Percentiles rank a stretch among this genome's conserved stretches.
phyloP scores from a whole-genome alignment of 1,140 invertebrate genomes.

The Tetramorium simillimum region DNA sequence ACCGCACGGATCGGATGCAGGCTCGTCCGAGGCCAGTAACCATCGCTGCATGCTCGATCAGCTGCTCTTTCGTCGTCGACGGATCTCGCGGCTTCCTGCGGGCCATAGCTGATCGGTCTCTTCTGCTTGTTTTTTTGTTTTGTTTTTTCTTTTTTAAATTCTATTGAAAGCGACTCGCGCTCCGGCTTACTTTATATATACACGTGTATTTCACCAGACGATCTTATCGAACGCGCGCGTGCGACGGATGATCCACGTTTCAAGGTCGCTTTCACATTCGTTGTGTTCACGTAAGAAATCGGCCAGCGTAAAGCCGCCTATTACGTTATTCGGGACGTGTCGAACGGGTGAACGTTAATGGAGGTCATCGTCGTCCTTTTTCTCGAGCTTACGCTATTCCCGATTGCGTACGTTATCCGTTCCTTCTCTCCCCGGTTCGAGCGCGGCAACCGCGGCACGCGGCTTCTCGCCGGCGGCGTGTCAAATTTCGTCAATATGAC shows the following conservation, averaged over 20 bases:
- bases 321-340: constrained; percentile 67
- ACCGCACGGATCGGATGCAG: constrained; percentile 75
- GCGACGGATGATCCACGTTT: constrained; percentile 66
- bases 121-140: neutral
- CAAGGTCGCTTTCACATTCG: constrained; percentile 74
- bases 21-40: constrained; percentile 76
- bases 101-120: neutral
- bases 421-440: neutral
- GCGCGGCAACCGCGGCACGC: neutral
- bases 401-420: neutral
- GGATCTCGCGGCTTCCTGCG: neutral
- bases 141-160: too few species aligned
- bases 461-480: neutral
- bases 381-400: neutral
- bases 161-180: neutral
- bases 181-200: neutral
- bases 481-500: constrained; percentile 23
- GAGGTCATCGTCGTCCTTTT: constrained; percentile 43
- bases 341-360: constrained; percentile 33
- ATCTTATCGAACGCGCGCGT: constrained; percentile 27
- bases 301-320: constrained; percentile 41
- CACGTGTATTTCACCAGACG: neutral
- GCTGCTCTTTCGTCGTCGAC: constrained; percentile 9
- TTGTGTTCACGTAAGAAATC: constrained; percentile 70
- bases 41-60: constrained; percentile 74